Conservation (phyloP, 2,113 vertebrate genomes). For the Solenodon paradoxus region DNA sequence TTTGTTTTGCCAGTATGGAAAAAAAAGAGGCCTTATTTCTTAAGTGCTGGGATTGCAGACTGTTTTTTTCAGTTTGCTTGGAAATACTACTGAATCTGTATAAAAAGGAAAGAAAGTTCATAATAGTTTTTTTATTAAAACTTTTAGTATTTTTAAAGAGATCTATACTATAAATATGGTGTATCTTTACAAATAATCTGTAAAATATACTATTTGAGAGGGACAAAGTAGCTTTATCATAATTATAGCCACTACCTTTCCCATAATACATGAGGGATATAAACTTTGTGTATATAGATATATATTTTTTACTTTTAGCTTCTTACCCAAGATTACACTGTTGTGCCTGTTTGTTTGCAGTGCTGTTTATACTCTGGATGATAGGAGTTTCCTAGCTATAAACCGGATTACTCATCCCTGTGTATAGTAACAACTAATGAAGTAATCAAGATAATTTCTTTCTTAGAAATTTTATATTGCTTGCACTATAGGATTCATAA, state of each 20-base stretch:
- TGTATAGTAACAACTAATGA: constrained; percentile 35
- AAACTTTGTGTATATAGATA: constrained; percentile 65
- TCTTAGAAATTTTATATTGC: constrained; percentile 72
- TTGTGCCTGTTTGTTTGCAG: constrained; percentile 90
- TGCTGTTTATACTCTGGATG: constrained; percentile 79
- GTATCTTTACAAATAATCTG: constrained; percentile 85
- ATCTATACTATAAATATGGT: constrained; percentile 87
- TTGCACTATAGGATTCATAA: constrained; percentile 84
- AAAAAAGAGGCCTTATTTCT: constrained; percentile 94
- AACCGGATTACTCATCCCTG: constrained; percentile 74
- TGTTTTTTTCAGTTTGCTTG: constrained; percentile 85
- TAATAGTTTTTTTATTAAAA: constrained; percentile 85
- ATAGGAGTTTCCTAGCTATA: constrained; percentile 73
- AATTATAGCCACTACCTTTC: constrained; percentile 78
- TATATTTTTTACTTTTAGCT: constrained; percentile 81
- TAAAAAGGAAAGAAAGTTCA: constrained; percentile 88
- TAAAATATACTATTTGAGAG: constrained; percentile 81
- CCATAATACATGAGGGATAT: constrained; percentile 78
- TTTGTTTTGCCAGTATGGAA: constrained; percentile 89
- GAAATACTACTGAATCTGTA: constrained; percentile 98
- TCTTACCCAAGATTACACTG: constrained; percentile 90
- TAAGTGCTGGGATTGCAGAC: constrained; percentile 90
- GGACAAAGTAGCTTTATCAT: constrained; percentile 77
- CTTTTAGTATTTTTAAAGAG: constrained; percentile 87
- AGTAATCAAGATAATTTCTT: constrained; percentile 40